Conservation (phyloP, 2,113 vertebrate species). For the Chloropsis hardwickii region DNA sequence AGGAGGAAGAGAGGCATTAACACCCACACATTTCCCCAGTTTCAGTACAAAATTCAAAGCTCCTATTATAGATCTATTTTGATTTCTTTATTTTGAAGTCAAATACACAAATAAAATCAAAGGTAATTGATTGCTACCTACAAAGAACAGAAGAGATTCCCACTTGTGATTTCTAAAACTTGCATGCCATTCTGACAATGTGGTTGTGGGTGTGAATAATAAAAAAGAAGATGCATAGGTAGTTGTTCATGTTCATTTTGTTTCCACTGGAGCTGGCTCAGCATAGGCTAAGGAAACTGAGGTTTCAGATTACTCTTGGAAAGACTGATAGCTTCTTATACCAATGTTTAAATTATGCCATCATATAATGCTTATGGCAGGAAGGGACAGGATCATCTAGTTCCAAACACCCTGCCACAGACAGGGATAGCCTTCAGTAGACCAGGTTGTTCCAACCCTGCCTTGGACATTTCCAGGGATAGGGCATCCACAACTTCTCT, state of each 20-base stretch:
- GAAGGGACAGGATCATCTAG: not conserved
- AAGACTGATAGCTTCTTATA: not conserved
- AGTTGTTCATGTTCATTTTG: not conserved
- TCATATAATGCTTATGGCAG: not conserved
- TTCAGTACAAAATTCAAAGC: not conserved
- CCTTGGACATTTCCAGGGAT: not conserved
- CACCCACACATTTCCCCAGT: not conserved
- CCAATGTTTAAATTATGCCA: not conserved
- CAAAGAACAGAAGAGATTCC: not conserved
- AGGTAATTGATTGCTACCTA: not conserved
- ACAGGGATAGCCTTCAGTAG: not conserved
- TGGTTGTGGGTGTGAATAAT: not conserved
- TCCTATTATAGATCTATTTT: not conserved
- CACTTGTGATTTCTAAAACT: not conserved
- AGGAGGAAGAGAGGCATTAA: not conserved
- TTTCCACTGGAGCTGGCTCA: not conserved
- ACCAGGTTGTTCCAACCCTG: accelerated
- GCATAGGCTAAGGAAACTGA: not conserved
- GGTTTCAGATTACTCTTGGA: not conserved
- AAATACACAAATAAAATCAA: not conserved
- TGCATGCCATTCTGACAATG: not conserved
- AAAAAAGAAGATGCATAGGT: not conserved
- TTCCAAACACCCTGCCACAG: not conserved
- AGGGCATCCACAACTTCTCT: not conserved
- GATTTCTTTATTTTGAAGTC: not conserved